phyloP scores from a whole-genome alignment of 2,888 invertebrate genomes.

The Watsonalla binaria region DNA sequence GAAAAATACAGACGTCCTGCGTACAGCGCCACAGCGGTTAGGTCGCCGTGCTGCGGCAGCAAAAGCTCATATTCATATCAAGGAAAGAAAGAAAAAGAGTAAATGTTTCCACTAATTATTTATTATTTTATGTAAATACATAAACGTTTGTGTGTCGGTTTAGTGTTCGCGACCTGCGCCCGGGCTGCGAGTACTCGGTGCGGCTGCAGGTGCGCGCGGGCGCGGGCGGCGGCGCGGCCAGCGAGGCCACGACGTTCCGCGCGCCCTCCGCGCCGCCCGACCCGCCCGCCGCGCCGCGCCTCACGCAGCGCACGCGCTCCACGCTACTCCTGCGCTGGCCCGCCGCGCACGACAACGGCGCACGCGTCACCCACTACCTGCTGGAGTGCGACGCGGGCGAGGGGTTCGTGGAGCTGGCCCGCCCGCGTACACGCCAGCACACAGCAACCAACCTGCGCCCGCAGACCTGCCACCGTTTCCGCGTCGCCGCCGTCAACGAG shows the following conservation, averaged over 20 bases:
- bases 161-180: conserved; percentile 88
- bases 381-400: conserved; percentile 88
- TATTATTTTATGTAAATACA: neutral
- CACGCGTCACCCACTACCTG: conserved; percentile 85
- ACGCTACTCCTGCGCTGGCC: conserved; percentile 85
- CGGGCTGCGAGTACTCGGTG: conserved; percentile 92
- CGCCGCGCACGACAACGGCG: conserved; percentile 87
- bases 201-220: conserved; percentile 88
- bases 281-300: conserved; percentile 84
- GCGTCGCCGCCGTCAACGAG: conserved; percentile 90
- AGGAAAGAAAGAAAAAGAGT: too few relatives aligned
- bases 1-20: too few relatives aligned
- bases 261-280: conserved; percentile 91
- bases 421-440: conserved; percentile 86
- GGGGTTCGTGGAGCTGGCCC: conserved; percentile 85
- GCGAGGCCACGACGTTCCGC: conserved; percentile 87
- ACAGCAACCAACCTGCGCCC: conserved; percentile 86
- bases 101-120: neutral
- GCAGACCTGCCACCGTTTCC: conserved; percentile 89
- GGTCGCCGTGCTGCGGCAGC: too few relatives aligned
- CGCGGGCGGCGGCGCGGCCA: conserved; percentile 85
- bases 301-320: conserved; percentile 84
- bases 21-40: too few relatives aligned
- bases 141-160: conserved; percentile 3
- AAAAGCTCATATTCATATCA: too few relatives aligned